phyloP scores from a whole-genome alignment of 2,888 invertebrate species.

The Melanostoma scalare region DNA sequence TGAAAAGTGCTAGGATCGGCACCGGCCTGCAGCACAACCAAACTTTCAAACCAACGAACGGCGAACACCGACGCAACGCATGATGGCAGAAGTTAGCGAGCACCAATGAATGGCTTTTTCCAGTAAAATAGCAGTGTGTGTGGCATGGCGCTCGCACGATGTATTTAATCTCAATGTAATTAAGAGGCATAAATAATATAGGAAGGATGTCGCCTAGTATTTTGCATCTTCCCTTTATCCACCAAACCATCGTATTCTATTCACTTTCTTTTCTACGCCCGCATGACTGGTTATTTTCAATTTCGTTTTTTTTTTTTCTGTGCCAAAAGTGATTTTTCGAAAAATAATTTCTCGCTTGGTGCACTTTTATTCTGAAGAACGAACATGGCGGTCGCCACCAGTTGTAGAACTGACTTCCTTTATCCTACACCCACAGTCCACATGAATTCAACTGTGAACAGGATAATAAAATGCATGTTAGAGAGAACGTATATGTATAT shows the following conservation, averaged over 20 bases:
- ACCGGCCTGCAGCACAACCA: conserved; percentile 11
- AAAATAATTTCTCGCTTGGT: conserved; percentile 61
- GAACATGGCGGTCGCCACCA: neutral
- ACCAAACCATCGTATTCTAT: conserved; percentile 8
- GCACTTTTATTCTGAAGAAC: conserved; percentile 33
- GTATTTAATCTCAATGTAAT: conserved; percentile 71
- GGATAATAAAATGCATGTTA: conserved; percentile 35
- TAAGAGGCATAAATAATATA: conserved; percentile 72
- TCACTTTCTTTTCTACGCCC: conserved; percentile 2
- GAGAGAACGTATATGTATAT: neutral
- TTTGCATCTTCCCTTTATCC: neutral
- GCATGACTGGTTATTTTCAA: neutral
- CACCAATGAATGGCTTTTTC: conserved; percentile 41
- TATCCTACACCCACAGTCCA: conserved; percentile 7
- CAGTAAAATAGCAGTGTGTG: conserved; percentile 10
- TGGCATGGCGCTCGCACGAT: conserved; percentile 35
- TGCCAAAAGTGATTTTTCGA: conserved; percentile 3
- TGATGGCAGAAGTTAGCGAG: conserved; percentile 48
- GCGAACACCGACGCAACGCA: conserved; percentile 37
- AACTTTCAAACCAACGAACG: neutral
- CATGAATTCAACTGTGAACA: conserved; percentile 57
- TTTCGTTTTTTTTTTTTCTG: neutral
- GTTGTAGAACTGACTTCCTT: neutral
- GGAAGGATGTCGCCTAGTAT: conserved; percentile 58
- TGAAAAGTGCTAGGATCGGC: neutral